A percentile compares a stretch with the other conserved stretches of the same genome.
Evolutionary conservation across 1,140 invertebrate genomes (phyloP).

Genomic region (Streblospio benedicti): DNA sequence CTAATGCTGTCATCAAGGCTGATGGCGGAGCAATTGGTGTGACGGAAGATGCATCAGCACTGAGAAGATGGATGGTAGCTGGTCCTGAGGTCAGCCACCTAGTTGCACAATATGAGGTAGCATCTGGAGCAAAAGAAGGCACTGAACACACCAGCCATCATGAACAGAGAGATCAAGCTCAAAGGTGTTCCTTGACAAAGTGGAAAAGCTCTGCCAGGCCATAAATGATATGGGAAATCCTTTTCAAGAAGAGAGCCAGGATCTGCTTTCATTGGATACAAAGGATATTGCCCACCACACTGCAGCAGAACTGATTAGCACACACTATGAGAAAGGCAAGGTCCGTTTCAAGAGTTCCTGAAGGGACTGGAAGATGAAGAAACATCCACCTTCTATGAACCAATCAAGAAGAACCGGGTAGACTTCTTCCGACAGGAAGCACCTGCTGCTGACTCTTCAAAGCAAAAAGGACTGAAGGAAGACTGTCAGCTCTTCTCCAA

Average conservation of each 20-base stretch:
- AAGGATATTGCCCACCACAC: constrained; percentile 9
- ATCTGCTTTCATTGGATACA: constrained; percentile 13
- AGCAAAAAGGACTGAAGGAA: constrained; percentile 8
- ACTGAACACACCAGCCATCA: constrained; percentile 2
- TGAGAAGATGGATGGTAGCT: constrained; percentile 19
- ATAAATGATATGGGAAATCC: constrained; percentile 19
- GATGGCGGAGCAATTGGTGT: constrained; percentile 27
- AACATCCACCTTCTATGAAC: constrained; percentile 1
- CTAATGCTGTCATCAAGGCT: constrained; percentile 25
- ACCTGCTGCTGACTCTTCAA: not conserved
- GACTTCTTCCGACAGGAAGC: not conserved
- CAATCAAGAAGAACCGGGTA: constrained; percentile 16
- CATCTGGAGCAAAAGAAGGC: not conserved
- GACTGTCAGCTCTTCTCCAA: constrained; percentile 19
- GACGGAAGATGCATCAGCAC: not conserved
- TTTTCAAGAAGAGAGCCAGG: constrained; percentile 17
- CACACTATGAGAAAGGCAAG: not conserved
- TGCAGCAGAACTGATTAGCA: not conserved
- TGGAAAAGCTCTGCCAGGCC: not conserved
- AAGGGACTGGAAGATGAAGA: no score
- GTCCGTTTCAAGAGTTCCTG: not conserved
- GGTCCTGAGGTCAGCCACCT: constrained; percentile 23
- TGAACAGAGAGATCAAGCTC: constrained; percentile 6
- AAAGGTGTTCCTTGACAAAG: constrained; percentile 14
- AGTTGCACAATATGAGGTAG: constrained; percentile 21